Conservation (phyloP, 2,888 invertebrate genomes). For the Meandrusa payeni region DNA sequence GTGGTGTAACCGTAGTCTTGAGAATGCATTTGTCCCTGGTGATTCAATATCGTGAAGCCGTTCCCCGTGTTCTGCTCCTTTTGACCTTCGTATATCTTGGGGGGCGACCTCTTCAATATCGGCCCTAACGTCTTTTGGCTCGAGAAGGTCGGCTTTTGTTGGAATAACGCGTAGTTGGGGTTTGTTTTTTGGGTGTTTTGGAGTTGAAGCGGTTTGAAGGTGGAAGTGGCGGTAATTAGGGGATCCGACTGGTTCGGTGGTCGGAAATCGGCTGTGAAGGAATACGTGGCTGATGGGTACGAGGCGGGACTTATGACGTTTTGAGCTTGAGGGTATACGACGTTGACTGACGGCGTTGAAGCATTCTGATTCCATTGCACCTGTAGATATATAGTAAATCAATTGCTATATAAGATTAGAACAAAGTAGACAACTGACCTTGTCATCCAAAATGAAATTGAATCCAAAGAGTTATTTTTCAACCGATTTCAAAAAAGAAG, state of each 20-base stretch:
- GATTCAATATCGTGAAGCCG: constrained; percentile 56
- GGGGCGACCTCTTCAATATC: constrained; percentile 64
- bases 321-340: constrained; percentile 82
- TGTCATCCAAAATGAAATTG: too few species aligned
- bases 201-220: constrained; percentile 80
- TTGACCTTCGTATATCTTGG: constrained; percentile 57
- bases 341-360: constrained; percentile 81
- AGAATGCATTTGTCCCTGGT: constrained; percentile 62
- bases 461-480: too few species aligned
- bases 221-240: constrained; percentile 73
- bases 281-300: constrained; percentile 88
- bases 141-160: constrained; percentile 61
- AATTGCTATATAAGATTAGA: too few species aligned
- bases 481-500: too few species aligned
- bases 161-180: constrained; percentile 60
- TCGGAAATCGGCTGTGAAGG: constrained; percentile 91
- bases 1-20: constrained; percentile 65
- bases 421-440: too few species aligned
- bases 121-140: constrained; percentile 50
- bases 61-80: constrained; percentile 58
- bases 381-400: constrained; percentile 58
- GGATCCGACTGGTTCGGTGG: constrained; percentile 82
- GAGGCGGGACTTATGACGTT: constrained; percentile 84
- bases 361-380: constrained; percentile 89
- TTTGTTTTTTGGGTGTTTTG: constrained; percentile 65